Percentiles rank a stretch among this genome's conserved stretches.
These are phyloP conservation scores for Cyrtorhinus lividipennis DNA, from an alignment of 1,140 invertebrate species.

Conservation along the genomic window DNA sequence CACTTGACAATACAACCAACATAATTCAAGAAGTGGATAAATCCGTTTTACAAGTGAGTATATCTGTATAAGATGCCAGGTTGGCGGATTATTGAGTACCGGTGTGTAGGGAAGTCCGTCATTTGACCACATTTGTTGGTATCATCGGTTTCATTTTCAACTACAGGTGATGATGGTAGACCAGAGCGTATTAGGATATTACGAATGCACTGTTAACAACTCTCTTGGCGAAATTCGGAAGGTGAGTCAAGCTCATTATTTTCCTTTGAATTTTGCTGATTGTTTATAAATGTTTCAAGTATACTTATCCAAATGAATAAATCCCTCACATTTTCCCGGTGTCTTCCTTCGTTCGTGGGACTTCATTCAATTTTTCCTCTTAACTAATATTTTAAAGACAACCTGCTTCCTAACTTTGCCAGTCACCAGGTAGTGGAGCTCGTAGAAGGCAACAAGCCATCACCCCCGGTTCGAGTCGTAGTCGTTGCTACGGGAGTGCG, in stretches of 20 bases:
- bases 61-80: not conserved
- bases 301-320: too few relatives aligned
- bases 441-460: conserved; percentile 35
- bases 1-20: conserved; percentile 2
- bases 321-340: too few relatives aligned
- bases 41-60: conserved; percentile 5
- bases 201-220: conserved; percentile 37
- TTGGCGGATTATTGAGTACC: too few relatives aligned
- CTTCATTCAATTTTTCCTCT: too few relatives aligned
- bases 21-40: not conserved
- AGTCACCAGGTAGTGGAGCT: conserved; percentile 31
- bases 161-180: conserved; percentile 33
- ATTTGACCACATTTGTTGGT: too few relatives aligned
- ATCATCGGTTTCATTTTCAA: not conserved
- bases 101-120: too few relatives aligned
- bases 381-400: too few relatives aligned
- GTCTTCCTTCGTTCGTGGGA: too few relatives aligned
- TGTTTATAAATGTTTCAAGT: too few relatives aligned
- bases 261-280: too few relatives aligned
- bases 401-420: too few relatives aligned
- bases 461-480: conserved; percentile 27
- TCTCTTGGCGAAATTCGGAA: conserved; percentile 35
- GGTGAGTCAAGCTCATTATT: too few relatives aligned
- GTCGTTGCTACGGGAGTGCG: not conserved
- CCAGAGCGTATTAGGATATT: conserved; percentile 35